Evolutionary conservation across 2,797 vertebrate species (phyloP).

Genomic region (Sebastolobus alascanus): DNA sequence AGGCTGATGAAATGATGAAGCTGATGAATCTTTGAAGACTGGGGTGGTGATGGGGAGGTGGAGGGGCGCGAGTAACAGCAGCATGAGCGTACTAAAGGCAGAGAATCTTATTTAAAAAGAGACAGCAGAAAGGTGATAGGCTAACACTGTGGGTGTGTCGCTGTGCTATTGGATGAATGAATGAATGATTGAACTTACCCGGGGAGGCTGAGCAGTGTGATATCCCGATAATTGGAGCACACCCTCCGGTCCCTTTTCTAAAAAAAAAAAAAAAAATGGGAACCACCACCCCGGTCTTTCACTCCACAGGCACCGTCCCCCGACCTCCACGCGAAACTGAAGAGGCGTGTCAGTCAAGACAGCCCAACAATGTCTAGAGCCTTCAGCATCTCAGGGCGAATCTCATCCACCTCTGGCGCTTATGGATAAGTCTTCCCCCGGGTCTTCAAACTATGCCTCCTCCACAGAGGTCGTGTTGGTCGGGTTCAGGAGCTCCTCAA

Average conservation of each 20-base stretch:
- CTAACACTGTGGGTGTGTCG: not conserved
- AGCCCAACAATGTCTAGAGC: too few species aligned
- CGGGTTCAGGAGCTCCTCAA: not conserved
- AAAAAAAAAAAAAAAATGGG: too few species aligned
- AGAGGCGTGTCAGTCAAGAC: too few species aligned
- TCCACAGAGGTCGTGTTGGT: not conserved
- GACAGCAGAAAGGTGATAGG: not conserved
- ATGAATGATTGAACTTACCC: too few species aligned
- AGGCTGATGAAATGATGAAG: not conserved
- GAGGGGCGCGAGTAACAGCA: rapidly evolving
- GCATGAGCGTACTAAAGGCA: not conserved
- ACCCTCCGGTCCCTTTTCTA: too few species aligned
- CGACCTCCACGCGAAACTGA: too few species aligned
- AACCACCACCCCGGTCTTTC: too few species aligned
- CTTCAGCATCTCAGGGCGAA: not conserved
- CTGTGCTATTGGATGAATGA: not conserved
- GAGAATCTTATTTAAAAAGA: not conserved
- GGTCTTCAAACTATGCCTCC: not conserved
- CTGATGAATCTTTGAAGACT: not conserved
- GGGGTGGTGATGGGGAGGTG: not conserved
- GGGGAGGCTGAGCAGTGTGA: too few species aligned
- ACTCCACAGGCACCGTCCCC: too few species aligned
- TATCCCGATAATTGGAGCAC: too few species aligned
- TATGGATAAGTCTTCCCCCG: not conserved
- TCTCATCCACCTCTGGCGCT: not conserved